These are phyloP conservation scores for Nephila pilipes DNA, from an alignment of 1,140 invertebrate species.

Conservation along the genomic window DNA sequence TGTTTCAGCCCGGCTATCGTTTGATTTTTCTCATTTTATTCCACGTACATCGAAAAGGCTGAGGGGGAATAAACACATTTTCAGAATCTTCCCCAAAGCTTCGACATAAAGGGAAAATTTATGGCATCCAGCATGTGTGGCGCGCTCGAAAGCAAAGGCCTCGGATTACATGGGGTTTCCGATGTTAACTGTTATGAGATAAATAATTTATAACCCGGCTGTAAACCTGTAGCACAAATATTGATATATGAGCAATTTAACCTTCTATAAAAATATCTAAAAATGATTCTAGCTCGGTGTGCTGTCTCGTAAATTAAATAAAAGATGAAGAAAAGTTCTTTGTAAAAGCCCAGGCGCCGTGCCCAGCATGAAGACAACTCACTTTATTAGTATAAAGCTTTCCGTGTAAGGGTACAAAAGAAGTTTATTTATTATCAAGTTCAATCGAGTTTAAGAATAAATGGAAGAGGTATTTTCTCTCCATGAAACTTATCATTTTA, in stretches of 20 bases:
- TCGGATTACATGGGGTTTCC: slow-evolving; percentile 75
- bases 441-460: slow-evolving; percentile 66
- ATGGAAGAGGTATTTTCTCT: slow-evolving; percentile 59
- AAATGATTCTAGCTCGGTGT: slow-evolving; percentile 66
- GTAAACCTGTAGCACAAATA: slow-evolving; percentile 77
- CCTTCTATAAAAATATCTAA: slow-evolving; percentile 76
- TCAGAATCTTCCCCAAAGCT: slow-evolving; percentile 64
- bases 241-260: slow-evolving; percentile 77
- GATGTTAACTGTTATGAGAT: slow-evolving; percentile 77
- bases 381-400: slow-evolving; percentile 75
- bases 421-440: slow-evolving; percentile 71
- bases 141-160: slow-evolving; percentile 16
- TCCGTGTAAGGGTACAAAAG: slow-evolving; percentile 62
- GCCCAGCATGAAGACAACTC: slow-evolving; percentile 59
- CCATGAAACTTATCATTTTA: slow-evolving; percentile 67
- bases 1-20: neutral
- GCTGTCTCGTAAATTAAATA: slow-evolving; percentile 77
- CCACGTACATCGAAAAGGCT: neutral
- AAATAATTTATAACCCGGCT: slow-evolving; percentile 77
- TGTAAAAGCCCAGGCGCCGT: slow-evolving; percentile 42
- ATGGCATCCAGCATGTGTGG: slow-evolving; percentile 63
- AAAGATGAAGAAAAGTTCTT: slow-evolving; percentile 72
- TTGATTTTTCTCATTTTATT: slow-evolving; percentile 44
- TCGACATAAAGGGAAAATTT: slow-evolving; percentile 75
- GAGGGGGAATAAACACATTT: slow-evolving; percentile 72